Evolutionary conservation across 2,888 invertebrate species (phyloP), one percentile per base, ranked within the genome.

Genomic region (Coenonympha arcania): DNA sequence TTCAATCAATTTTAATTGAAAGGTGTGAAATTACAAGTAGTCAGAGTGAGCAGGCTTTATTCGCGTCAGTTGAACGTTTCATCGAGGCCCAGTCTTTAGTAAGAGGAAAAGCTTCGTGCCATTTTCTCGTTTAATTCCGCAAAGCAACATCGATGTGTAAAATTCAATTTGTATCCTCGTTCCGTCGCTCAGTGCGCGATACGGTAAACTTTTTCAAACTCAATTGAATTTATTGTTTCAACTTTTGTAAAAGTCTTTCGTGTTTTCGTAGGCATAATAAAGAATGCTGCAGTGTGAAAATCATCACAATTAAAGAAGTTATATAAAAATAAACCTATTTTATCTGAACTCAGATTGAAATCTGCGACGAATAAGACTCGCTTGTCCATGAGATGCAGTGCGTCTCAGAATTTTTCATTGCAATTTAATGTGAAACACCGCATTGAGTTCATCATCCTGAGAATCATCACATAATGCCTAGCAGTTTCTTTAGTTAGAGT

Each of bases 21-120:
- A 15, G 16, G 5, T 26, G 5, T 26, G n/a, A 19, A 42, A 30
- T 30, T 42, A 28, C 30, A 42, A 42, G 30, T 42, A 19, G 30
- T 13, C 6, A 42, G 30, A 42, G 30, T 28, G 28, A 43, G 31
- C 22, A 33, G 46, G 47, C 39, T 54, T 54, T 40, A 46, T 51
- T 22, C 19, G 50, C 42, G 47, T 50, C 39, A 31, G 28, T 45
- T 45, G 48, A 54, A 48, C 50, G 40, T 50, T 50, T 48, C 43
- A 46, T 33, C 28, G 30, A 48, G 37, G 45, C 41, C 50, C 34
- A 55, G 48, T 56, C 53, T 53, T 53, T 42, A 51, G 50, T 48
- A 50, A 48, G 46, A 41, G 46, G 48, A 51, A 56, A 53, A 51
- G 53, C 50, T 56, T 46, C 52, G 49, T 43, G 43, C 39, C 37